Evolutionary conservation across 2,888 invertebrate species (phyloP).

Genomic region (Empis stercorea): DNA sequence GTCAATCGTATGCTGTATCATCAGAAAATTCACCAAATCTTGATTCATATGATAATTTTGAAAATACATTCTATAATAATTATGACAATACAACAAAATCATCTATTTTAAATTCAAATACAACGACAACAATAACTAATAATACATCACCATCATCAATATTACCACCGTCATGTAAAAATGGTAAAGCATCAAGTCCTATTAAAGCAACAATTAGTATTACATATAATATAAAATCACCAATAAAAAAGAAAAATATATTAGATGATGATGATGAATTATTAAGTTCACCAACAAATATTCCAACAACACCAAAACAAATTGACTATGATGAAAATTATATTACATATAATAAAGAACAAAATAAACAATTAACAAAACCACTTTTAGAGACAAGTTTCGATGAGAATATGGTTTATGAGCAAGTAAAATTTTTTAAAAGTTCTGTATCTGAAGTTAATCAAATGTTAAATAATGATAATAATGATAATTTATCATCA

Average conservation of each 20-base stretch:
- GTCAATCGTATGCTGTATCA: slow-evolving; percentile 33
- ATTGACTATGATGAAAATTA: slow-evolving; percentile 39
- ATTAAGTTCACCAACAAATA: slow-evolving; percentile 34
- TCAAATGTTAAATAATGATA: slow-evolving; percentile 36
- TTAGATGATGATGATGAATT: slow-evolving; percentile 41
- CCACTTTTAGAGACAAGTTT: slow-evolving; percentile 45
- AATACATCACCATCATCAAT: background rate
- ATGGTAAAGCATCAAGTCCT: slow-evolving; percentile 36
- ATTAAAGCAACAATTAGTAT: slow-evolving; percentile 60
- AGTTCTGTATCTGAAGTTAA: slow-evolving; percentile 65
- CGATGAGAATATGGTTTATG: slow-evolving; percentile 47
- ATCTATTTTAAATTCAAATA: background rate
- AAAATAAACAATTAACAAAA: slow-evolving; percentile 10
- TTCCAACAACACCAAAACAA: background rate
- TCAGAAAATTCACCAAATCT: slow-evolving; percentile 33
- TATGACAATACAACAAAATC: slow-evolving; percentile 15
- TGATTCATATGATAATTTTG: slow-evolving; percentile 22
- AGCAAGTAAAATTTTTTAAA: slow-evolving; percentile 62
- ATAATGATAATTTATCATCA: slow-evolving; percentile 2
- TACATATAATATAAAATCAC: slow-evolving; percentile 49
- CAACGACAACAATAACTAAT: too few species aligned
- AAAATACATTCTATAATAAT: slow-evolving; percentile 17
- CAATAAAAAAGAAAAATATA: slow-evolving; percentile 28
- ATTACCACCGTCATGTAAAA: background rate
- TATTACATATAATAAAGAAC: slow-evolving; percentile 37